These are phyloP conservation scores for Perca schrenkii DNA, from an alignment of 2,113 vertebrate genomes.

Conservation along the genomic window DNA sequence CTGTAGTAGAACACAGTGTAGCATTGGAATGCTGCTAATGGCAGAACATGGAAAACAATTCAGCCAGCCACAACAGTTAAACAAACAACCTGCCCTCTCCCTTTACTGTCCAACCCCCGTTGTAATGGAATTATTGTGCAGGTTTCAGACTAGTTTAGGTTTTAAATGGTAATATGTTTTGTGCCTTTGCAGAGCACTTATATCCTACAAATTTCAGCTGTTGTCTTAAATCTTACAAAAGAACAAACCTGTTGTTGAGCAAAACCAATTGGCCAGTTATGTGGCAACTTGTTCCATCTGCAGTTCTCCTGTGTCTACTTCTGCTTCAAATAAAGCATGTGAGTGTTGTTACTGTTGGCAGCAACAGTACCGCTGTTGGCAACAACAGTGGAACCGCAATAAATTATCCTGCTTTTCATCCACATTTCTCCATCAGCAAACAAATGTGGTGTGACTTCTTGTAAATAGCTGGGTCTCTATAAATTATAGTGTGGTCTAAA, in stretches of 20 bases:
- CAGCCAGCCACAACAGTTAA: constrained; percentile 10
- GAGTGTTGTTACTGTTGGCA: background rate
- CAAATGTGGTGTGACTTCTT: no score
- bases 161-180: constrained; percentile 12
- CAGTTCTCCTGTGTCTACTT: background rate
- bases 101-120: background rate
- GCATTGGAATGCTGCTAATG: background rate
- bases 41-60: background rate
- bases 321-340: background rate
- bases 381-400: background rate
- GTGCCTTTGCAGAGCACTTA: constrained; percentile 1
- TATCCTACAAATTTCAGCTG: background rate
- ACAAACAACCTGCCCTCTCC: background rate
- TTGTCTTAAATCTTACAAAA: background rate
- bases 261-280: constrained; percentile 5
- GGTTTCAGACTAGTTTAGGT: constrained; percentile 6
- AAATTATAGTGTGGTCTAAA: no score
- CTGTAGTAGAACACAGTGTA: constrained; percentile 9
- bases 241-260: background rate
- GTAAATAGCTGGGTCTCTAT: no score
- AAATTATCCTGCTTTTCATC: background rate
- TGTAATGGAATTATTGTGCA: background rate
- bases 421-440: background rate
- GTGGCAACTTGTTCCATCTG: constrained; percentile 2
- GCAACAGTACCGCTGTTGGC: background rate